Conservation (phyloP, 2,113 vertebrate genomes). For the Alligator mississippiensis region DNA sequence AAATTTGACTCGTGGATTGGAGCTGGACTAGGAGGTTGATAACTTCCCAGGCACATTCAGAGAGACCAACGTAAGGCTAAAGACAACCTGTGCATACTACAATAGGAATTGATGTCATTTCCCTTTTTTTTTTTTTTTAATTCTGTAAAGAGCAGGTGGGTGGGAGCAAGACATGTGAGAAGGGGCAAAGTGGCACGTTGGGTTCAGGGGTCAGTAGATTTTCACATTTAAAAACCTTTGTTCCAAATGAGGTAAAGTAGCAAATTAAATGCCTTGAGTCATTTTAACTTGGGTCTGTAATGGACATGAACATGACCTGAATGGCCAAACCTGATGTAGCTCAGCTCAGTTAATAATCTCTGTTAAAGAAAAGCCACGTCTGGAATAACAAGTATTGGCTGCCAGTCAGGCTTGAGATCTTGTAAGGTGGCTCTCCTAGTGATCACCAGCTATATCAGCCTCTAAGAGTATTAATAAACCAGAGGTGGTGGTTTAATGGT, state of each 20-base stretch:
- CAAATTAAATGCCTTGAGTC: neutral
- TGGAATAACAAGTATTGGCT: neutral
- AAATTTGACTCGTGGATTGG: neutral
- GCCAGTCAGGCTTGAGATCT: neutral
- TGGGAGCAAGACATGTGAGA: neutral
- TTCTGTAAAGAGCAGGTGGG: neutral
- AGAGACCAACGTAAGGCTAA: neutral
- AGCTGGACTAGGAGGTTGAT: neutral
- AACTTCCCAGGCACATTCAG: neutral
- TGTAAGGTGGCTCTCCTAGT: too few species aligned
- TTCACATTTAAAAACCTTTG: neutral
- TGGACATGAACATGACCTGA: rapidly evolving
- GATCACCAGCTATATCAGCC: neutral
- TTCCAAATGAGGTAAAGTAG: neutral
- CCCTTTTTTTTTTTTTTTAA: neutral
- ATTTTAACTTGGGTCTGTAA: neutral
- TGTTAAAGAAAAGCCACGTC: neutral
- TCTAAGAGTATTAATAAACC: neutral
- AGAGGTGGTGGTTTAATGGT: neutral
- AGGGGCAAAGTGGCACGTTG: neutral
- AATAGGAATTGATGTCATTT: neutral
- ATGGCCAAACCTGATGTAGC: neutral
- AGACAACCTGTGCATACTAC: neutral
- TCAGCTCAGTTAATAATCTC: neutral
- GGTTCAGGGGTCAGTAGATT: neutral